Conservation (phyloP, 1,140 invertebrate species). For the Cyphomyrmex costatus region DNA sequence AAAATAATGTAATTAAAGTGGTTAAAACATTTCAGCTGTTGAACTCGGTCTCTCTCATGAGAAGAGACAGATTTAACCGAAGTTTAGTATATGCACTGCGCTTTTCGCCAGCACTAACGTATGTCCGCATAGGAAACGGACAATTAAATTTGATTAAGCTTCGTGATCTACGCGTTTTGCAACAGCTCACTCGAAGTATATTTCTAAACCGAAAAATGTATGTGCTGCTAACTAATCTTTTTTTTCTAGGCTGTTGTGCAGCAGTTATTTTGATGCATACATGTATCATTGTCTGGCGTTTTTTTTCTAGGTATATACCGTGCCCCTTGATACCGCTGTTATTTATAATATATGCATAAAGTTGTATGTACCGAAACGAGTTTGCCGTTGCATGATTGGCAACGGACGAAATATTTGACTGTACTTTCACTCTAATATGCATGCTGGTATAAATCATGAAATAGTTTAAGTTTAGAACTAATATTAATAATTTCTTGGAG, state of each 20-base stretch:
- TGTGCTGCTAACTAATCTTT: neutral
- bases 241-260: neutral
- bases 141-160: conserved; percentile 62
- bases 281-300: conserved; percentile 6
- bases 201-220: conserved; percentile 19
- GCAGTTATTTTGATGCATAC: conserved; percentile 23
- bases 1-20: conserved; percentile 2
- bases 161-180: conserved; percentile 14
- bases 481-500: conserved; percentile 1
- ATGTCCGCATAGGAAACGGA: conserved; percentile 45
- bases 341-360: neutral
- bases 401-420: conserved; percentile 4
- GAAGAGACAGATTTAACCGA: conserved; percentile 29
- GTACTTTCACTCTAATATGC: neutral
- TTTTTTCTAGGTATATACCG: neutral
- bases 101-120: conserved; percentile 21
- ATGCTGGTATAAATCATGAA: conserved; percentile 12
- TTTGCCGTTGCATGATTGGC: conserved; percentile 26
- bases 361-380: neutral
- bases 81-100: neutral
- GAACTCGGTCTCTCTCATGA: conserved; percentile 18
- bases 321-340: neutral
- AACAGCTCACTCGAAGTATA: neutral
- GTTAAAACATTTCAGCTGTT: neutral
- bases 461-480: conserved; percentile 17